A percentile compares a stretch with the other conserved stretches of the same genome.
Evolutionary conservation across 2,113 vertebrate genomes (phyloP).

Genomic region (Pterocles burchelli): DNA sequence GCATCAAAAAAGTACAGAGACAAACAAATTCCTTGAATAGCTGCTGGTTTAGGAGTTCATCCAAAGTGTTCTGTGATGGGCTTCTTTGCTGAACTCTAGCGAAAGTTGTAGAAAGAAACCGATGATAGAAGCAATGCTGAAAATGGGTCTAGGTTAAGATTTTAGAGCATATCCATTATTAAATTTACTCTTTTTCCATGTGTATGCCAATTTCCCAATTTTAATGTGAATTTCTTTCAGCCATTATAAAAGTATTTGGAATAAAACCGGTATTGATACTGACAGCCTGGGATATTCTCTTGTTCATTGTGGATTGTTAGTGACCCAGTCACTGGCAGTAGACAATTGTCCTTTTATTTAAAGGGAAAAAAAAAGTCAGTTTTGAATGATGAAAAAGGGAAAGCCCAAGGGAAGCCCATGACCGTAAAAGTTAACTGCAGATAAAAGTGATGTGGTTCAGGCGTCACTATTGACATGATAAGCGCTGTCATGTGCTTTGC

Average conservation of each 20-base stretch:
- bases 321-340: neutral
- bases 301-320: neutral
- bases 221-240: neutral
- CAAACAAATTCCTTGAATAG: neutral
- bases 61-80: neutral
- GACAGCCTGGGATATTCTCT: neutral
- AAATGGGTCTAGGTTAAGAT: neutral
- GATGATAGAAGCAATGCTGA: neutral
- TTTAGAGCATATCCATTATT: neutral
- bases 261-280: neutral
- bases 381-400: constrained; percentile 16
- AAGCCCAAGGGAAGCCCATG: constrained; percentile 34
- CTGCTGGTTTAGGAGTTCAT: neutral
- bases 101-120: neutral
- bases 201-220: neutral
- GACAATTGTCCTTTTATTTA: constrained; percentile 12
- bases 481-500: neutral
- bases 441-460: constrained; percentile 34
- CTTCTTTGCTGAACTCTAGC: neutral
- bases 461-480: neutral
- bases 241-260: neutral
- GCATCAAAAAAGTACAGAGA: neutral
- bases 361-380: neutral
- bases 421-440: constrained; percentile 36
- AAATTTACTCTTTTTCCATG: neutral